Evolutionary conservation across 2,888 invertebrate species (phyloP).

Genomic region (Helicoverpa assulta): DNA sequence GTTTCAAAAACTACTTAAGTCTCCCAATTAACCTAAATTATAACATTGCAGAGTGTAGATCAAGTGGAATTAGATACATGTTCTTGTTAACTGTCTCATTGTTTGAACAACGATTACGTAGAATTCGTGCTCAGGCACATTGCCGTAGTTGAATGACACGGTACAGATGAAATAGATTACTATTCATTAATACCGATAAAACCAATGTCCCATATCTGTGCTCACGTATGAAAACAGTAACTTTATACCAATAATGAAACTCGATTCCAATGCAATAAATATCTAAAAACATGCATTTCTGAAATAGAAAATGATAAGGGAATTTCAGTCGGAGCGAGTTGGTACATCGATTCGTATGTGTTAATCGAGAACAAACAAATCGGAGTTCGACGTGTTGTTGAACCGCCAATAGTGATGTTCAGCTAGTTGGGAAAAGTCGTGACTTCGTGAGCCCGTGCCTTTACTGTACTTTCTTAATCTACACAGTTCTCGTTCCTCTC

Average conservation of each 20-base stretch:
- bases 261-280: constrained; percentile 11
- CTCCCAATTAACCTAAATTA: constrained; percentile 28
- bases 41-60: not conserved
- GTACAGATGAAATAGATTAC: not conserved
- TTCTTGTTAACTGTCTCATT: constrained; percentile 3
- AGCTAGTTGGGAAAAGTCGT: constrained; percentile 8
- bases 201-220: constrained; percentile 3
- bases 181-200: not conserved
- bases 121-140: not conserved
- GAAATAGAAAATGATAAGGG: constrained; percentile 31
- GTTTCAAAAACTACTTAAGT: constrained; percentile 3
- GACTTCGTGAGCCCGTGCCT: constrained; percentile 22
- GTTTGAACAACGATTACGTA: constrained; percentile 22
- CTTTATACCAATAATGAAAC: constrained; percentile 31
- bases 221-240: constrained; percentile 21
- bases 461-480: constrained; percentile 7
- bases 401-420: not conserved
- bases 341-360: constrained; percentile 5
- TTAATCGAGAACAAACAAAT: constrained; percentile 11
- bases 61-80: constrained; percentile 31
- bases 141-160: not conserved
- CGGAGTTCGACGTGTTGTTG: constrained; percentile 1
- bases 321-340: constrained; percentile 6
- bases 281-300: constrained; percentile 31
- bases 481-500: constrained; percentile 1